phyloP scores from a whole-genome alignment of 2,113 vertebrate genomes.

The Coracopsis vasa region DNA sequence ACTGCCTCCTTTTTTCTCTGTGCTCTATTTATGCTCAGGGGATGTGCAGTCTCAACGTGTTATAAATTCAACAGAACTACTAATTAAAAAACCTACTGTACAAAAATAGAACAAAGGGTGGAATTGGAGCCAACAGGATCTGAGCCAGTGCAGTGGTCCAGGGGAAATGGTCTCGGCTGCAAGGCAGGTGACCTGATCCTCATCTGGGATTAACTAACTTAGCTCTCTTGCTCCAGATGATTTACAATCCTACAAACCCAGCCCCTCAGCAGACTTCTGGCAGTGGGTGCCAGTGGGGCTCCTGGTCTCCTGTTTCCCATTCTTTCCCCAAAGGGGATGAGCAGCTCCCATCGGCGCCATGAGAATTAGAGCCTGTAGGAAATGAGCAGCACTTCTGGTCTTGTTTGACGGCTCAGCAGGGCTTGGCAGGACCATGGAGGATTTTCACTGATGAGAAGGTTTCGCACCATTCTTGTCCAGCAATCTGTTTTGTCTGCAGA shows the following conservation, averaged over 20 bases:
- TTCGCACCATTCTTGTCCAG: rapidly evolving
- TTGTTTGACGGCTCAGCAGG: not conserved
- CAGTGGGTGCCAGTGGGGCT: not conserved
- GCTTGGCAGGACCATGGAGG: not conserved
- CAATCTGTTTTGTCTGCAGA: not conserved
- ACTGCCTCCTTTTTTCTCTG: slow-evolving; percentile 38
- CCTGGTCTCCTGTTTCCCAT: slow-evolving; percentile 25
- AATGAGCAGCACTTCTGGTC: not conserved
- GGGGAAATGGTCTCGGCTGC: slow-evolving; percentile 18
- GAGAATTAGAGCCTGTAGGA: not conserved
- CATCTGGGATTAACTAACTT: slow-evolving; percentile 55
- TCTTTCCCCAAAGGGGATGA: not conserved
- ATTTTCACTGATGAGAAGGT: not conserved
- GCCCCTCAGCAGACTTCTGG: not conserved
- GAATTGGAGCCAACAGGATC: slow-evolving; percentile 54
- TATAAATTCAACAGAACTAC: slow-evolving; percentile 63
- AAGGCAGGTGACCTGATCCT: slow-evolving; percentile 60
- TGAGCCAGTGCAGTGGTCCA: slow-evolving; percentile 46
- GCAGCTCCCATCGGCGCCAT: not conserved
- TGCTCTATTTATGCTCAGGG: slow-evolving; percentile 42
- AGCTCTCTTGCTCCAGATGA: slow-evolving; percentile 24
- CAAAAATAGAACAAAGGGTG: slow-evolving; percentile 56
- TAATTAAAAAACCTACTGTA: slow-evolving; percentile 59
- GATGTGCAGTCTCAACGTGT: not conserved
- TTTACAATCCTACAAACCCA: not conserved